These are phyloP conservation scores for Chelon auratus DNA, from an alignment of 2,797 vertebrate genomes.

Conservation along the genomic window DNA sequence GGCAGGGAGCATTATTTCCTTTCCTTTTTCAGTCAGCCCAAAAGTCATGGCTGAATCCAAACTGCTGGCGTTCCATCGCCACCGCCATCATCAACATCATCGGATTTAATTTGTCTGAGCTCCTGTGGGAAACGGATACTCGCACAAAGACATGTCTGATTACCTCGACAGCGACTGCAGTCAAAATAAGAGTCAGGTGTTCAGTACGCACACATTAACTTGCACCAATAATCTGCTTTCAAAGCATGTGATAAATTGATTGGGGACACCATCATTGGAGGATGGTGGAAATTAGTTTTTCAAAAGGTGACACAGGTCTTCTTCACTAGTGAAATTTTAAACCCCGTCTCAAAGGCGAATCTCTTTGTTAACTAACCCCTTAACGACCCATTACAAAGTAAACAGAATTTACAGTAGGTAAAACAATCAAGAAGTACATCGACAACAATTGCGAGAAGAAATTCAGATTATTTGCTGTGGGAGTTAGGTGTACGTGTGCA, in stretches of 20 bases:
- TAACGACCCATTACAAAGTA: not conserved
- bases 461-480: too few species aligned
- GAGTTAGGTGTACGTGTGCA: not conserved
- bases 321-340: not conserved
- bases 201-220: not conserved
- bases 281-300: not conserved
- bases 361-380: not conserved
- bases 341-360: not conserved
- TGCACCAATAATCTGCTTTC: not conserved
- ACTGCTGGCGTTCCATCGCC: not conserved
- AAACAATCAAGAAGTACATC: not conserved
- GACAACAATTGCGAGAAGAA: not conserved
- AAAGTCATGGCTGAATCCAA: slow-evolving; percentile 1
- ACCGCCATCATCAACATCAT: slow-evolving; percentile 7
- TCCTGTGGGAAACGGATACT: slow-evolving; percentile 6
- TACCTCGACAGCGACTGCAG: not conserved
- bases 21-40: slow-evolving; percentile 7
- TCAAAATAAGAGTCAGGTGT: not conserved
- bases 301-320: not conserved
- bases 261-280: not conserved
- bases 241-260: not conserved
- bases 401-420: not conserved
- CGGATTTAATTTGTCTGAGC: not conserved
- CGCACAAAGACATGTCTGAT: slow-evolving; percentile 8
- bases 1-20: not conserved